These are phyloP conservation scores for Drosophila stalkeri DNA, from an alignment of 2,888 invertebrate genomes.

Conservation along the genomic window DNA sequence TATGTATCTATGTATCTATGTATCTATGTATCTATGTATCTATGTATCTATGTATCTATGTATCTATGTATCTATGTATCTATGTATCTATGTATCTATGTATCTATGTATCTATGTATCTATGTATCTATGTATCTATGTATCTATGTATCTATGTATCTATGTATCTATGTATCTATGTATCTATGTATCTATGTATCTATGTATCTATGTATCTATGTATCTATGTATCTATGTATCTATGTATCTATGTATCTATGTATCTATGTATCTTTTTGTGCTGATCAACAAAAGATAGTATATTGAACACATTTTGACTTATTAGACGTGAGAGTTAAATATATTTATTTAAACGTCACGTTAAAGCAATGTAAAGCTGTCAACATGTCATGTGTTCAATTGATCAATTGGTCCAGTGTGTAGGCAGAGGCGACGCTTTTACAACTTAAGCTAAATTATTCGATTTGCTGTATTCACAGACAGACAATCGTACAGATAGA, in stretches of 20 bases:
- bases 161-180: neutral
- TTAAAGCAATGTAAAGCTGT: slow-evolving; percentile 11
- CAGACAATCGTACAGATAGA: neutral
- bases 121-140: slow-evolving; percentile 2
- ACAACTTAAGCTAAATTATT: slow-evolving; percentile 64
- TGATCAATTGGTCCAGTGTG: slow-evolving; percentile 23
- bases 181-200: no score
- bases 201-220: no score
- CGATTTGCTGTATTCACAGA: slow-evolving; percentile 57
- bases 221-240: neutral
- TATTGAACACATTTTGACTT: neutral
- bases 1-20: neutral
- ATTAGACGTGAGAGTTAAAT: neutral
- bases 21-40: slow-evolving; percentile 1
- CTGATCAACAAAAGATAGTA: neutral
- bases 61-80: slow-evolving; percentile 6
- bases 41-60: slow-evolving; percentile 5
- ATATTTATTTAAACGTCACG: neutral
- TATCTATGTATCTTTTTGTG: neutral
- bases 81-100: neutral
- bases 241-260: slow-evolving; percentile 1
- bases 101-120: slow-evolving; percentile 1
- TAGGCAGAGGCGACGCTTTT: slow-evolving; percentile 18
- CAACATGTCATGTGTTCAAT: slow-evolving; percentile 10
- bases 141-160: slow-evolving; percentile 4